Percentiles rank a stretch among this genome's conserved stretches.
Conservation (phyloP, 1,140 invertebrate species). For the Tribolium castaneum region DNA sequence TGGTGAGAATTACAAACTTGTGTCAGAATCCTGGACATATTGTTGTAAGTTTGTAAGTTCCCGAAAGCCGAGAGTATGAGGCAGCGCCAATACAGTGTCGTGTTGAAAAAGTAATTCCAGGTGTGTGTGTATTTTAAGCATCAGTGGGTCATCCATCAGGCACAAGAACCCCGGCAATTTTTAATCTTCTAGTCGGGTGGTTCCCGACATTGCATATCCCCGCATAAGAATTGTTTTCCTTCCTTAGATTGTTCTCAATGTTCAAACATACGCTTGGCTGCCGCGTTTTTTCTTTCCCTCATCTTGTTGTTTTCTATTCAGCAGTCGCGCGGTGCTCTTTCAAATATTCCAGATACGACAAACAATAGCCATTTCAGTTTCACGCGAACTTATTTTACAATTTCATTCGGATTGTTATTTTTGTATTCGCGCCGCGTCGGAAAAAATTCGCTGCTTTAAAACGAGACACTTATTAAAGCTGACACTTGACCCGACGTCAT, state of each 20-base stretch:
- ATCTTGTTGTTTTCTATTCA: constrained; percentile 28
- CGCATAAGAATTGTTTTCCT: constrained; percentile 41
- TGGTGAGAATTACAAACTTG: not conserved
- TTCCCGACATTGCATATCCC: constrained; percentile 37
- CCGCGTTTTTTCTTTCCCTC: constrained; percentile 12
- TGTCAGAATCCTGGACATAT: not conserved
- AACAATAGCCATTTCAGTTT: constrained; percentile 33
- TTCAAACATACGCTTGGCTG: constrained; percentile 38
- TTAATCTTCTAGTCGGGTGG: constrained; percentile 39
- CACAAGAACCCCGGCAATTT: constrained; percentile 30
- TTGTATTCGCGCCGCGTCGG: not conserved
- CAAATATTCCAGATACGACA: constrained; percentile 31
- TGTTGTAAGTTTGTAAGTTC: not conserved
- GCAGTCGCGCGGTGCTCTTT: constrained; percentile 1
- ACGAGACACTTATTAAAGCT: constrained; percentile 1
- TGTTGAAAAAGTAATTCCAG: not conserved
- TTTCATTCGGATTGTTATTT: constrained; percentile 16
- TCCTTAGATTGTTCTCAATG: constrained; percentile 36
- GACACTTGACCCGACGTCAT: constrained; percentile 6
- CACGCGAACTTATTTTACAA: constrained; percentile 14
- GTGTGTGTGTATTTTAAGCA: not conserved
- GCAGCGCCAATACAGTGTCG: not conserved
- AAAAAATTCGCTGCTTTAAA: not conserved
- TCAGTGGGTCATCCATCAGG: not conserved
- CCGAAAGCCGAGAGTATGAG: not conserved